Conservation (phyloP, 2,113 vertebrate species). For the Microtus oregoni region DNA sequence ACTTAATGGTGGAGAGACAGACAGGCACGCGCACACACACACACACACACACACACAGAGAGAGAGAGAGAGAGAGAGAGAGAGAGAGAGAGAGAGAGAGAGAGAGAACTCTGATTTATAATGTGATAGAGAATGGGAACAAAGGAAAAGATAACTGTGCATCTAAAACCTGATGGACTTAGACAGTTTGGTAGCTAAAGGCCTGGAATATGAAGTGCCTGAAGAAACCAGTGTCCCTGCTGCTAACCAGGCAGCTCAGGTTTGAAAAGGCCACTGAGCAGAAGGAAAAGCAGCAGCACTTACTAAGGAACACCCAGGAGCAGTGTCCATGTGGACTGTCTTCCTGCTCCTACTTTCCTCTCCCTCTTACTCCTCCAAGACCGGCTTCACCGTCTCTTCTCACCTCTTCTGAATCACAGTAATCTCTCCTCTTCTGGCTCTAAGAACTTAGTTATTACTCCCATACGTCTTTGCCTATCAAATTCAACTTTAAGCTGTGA, state of each 20-base stretch:
- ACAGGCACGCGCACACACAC: too few species aligned
- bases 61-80: too few species aligned
- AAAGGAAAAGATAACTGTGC: background rate
- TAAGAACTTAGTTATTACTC: background rate
- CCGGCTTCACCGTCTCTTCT: background rate
- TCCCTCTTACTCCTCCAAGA: background rate
- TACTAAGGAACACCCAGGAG: background rate
- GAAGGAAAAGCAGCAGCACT: background rate
- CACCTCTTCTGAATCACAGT: background rate
- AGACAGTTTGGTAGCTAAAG: background rate
- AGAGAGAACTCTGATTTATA: slow-evolving; percentile 28
- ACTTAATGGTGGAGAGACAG: slow-evolving; percentile 1
- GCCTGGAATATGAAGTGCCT: slow-evolving; percentile 42
- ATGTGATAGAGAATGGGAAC: background rate
- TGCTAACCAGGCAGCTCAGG: background rate
- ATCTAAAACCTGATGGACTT: slow-evolving; percentile 24
- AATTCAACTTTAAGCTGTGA: slow-evolving; percentile 20
- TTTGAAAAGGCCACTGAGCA: background rate
- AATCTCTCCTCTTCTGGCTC: background rate
- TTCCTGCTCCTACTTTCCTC: background rate
- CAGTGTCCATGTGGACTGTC: background rate
- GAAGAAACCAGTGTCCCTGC: background rate
- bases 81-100: too few species aligned
- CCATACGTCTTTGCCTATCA: background rate
- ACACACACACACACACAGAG: background rate